phyloP scores from a whole-genome alignment of 2,113 vertebrate species.

The Scalopus aquaticus region DNA sequence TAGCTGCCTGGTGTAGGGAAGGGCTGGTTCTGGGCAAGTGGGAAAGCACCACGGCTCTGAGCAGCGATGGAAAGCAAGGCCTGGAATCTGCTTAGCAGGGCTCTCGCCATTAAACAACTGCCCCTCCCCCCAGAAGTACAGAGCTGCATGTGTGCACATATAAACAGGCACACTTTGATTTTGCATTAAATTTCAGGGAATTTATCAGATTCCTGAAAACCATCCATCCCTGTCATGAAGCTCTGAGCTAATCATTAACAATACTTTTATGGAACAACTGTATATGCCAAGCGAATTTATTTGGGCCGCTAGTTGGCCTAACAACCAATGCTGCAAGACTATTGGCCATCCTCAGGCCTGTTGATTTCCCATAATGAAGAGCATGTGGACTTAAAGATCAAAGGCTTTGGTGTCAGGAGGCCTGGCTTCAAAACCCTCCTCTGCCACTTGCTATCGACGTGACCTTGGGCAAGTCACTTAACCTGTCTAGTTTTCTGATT shows the following conservation, averaged over 20 bases:
- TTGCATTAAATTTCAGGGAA: not conserved
- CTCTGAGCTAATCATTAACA: not conserved
- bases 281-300: not conserved
- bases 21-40: not conserved
- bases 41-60: not conserved
- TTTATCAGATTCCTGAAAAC: not conserved
- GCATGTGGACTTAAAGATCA: not conserved
- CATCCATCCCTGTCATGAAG: not conserved
- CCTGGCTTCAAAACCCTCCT: not conserved
- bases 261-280: not conserved
- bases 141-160: fast-evolving
- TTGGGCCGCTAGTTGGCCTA: not conserved
- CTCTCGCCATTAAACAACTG: not conserved
- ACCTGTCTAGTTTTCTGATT: not conserved
- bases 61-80: not conserved
- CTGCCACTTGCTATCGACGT: not conserved
- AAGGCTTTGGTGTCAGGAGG: not conserved
- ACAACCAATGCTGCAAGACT: not conserved
- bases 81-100: not conserved
- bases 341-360: not conserved
- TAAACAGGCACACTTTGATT: not conserved
- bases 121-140: not conserved
- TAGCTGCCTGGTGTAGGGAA: not conserved
- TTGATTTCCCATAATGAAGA: not conserved
- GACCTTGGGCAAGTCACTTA: not conserved